A percentile compares a stretch with the other conserved stretches of the same genome.
Evolutionary conservation across 2,797 vertebrate species (phyloP).

Genomic region (Falco naumanni): DNA sequence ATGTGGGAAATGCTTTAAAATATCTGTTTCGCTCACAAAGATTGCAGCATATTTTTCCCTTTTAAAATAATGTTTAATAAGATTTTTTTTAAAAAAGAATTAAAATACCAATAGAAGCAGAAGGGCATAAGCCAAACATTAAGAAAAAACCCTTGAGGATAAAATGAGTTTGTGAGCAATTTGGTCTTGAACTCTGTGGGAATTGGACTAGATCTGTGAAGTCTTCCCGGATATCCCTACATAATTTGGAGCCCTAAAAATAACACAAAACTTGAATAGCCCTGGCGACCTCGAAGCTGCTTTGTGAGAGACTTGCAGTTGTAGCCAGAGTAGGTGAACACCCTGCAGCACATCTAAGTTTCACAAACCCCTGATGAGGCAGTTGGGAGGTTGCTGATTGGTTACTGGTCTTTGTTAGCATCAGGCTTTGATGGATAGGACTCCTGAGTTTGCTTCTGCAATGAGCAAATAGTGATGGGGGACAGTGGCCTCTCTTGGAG

Average conservation of each 20-base stretch:
- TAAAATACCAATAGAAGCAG: slow-evolving; percentile 18
- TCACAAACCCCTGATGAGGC: background rate
- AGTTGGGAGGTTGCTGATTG: background rate
- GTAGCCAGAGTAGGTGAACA: background rate
- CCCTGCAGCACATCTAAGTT: background rate
- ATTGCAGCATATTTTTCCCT: background rate
- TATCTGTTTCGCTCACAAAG: background rate
- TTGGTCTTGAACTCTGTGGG: slow-evolving; percentile 55
- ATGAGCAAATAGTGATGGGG: background rate
- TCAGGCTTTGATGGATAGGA: background rate
- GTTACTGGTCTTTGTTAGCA: background rate
- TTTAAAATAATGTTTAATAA: background rate
- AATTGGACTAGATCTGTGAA: slow-evolving; percentile 45
- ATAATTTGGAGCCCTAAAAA: slow-evolving; percentile 50
- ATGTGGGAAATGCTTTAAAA: background rate
- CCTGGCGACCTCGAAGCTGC: background rate
- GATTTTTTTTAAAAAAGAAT: background rate
- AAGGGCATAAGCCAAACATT: slow-evolving; percentile 34
- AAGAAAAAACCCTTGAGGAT: slow-evolving; percentile 36
- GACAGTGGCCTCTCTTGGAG: background rate
- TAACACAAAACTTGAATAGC: background rate
- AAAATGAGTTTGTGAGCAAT: slow-evolving; percentile 29
- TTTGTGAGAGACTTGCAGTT: background rate
- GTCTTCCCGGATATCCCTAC: slow-evolving; percentile 49
- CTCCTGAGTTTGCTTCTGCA: background rate